Conservation (phyloP, 2,888 invertebrate species). For the Elmis aenea region DNA sequence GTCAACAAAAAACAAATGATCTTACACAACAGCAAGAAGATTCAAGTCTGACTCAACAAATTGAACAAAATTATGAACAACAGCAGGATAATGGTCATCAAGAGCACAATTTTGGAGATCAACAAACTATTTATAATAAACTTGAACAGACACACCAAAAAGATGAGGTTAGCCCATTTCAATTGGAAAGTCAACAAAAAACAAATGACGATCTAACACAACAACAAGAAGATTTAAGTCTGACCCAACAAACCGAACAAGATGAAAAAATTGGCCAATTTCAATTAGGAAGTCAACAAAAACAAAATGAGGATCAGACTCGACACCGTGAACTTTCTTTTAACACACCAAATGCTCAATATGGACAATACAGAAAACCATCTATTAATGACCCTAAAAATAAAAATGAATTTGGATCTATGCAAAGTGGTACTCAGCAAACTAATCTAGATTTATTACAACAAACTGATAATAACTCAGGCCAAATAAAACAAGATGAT, state of each 20-base stretch:
- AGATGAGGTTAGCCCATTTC: constrained; percentile 1
- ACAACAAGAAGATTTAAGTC: constrained; percentile 21
- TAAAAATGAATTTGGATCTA: no score
- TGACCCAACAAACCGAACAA: constrained; percentile 11
- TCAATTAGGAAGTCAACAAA: constrained; percentile 20
- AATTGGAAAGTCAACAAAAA: constrained; percentile 3
- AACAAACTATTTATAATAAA: no score
- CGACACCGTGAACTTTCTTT: no score
- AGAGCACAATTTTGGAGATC: no score
- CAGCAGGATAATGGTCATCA: no score
- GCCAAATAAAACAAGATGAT: no score
- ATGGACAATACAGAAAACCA: no score
- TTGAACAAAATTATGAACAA: constrained; percentile 6
- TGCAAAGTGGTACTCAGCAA: no score
- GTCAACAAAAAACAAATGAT: constrained; percentile 8
- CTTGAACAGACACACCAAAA: not conserved
- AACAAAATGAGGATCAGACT: constrained; percentile 2
- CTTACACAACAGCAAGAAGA: constrained; percentile 26
- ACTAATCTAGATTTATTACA: constrained; percentile 7
- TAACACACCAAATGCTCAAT: no score
- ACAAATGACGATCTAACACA: not conserved
- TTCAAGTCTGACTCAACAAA: constrained; percentile 23
- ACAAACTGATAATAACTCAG: no score
- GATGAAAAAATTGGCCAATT: constrained; percentile 25
- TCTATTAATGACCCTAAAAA: no score